A percentile compares a stretch with the other conserved stretches of the same genome.
Evolutionary conservation across 1,140 invertebrate species (phyloP).

Genomic region (Diachasma alloeum): DNA sequence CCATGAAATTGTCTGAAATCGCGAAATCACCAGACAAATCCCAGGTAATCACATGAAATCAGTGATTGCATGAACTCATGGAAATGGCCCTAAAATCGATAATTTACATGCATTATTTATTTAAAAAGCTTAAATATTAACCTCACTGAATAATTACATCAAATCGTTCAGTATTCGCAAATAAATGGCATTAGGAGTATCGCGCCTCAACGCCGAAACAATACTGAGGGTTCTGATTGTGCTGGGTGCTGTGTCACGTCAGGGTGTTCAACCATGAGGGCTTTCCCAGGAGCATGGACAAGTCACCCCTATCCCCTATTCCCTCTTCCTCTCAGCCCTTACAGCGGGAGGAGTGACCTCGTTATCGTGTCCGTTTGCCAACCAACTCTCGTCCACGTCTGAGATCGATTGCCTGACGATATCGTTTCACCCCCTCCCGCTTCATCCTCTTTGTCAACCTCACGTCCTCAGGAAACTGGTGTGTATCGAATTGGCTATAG

Average conservation of each 20-base stretch:
- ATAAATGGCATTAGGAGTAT: not conserved
- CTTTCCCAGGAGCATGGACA: not conserved
- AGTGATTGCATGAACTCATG: too few species aligned
- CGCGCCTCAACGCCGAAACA: not conserved
- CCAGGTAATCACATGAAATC: too few species aligned
- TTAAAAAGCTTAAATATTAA: too few species aligned
- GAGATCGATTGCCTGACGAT: slow-evolving; percentile 20
- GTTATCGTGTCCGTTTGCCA: slow-evolving; percentile 25
- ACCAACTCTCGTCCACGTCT: not conserved
- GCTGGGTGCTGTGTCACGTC: not conserved
- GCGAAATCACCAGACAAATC: too few species aligned
- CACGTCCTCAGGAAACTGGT: not conserved
- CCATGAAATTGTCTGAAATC: too few species aligned
- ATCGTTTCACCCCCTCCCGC: not conserved
- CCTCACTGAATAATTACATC: too few species aligned
- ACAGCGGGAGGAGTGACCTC: slow-evolving; percentile 9
- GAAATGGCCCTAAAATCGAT: too few species aligned
- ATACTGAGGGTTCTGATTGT: not conserved
- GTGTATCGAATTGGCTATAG: slow-evolving; percentile 9
- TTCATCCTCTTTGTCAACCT: not conserved
- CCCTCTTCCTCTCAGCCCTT: not conserved
- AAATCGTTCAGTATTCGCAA: not conserved
- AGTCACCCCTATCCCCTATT: not conserved
- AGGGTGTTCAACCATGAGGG: slow-evolving; percentile 20
- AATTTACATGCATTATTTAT: too few species aligned